Evolutionary conservation across 2,113 vertebrate species (phyloP).

Genomic region (Corydoras sp.): DNA sequence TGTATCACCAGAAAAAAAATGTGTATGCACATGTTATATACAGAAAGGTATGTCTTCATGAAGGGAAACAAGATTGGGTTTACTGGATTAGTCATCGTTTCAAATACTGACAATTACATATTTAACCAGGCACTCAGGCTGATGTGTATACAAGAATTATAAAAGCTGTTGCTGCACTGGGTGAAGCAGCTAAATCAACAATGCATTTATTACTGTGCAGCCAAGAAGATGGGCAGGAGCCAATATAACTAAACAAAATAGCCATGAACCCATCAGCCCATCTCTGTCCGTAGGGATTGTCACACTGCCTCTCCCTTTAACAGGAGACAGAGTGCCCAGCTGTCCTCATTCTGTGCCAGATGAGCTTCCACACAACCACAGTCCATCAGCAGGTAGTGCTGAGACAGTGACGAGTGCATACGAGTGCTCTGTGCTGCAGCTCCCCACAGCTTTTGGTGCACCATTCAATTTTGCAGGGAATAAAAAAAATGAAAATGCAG

Average conservation of each 20-base stretch:
- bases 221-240: not conserved
- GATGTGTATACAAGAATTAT: slow-evolving; percentile 17
- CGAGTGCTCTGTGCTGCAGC: slow-evolving; percentile 5
- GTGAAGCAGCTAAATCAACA: slow-evolving; percentile 13
- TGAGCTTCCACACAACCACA: slow-evolving; percentile 26
- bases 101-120: slow-evolving; percentile 11
- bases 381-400: slow-evolving; percentile 33
- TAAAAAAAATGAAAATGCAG: not conserved
- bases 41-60: slow-evolving; percentile 19
- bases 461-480: slow-evolving; percentile 11
- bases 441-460: not conserved
- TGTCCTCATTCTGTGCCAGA: slow-evolving; percentile 11
- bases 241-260: slow-evolving; percentile 3
- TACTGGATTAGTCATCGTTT: slow-evolving; percentile 33
- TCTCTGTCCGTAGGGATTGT: not conserved
- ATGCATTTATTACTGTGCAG: slow-evolving; percentile 14
- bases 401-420: slow-evolving; percentile 18
- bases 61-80: slow-evolving; percentile 13
- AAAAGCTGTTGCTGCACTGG: slow-evolving; percentile 4
- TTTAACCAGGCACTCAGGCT: slow-evolving; percentile 5
- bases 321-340: slow-evolving; percentile 30
- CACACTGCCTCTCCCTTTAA: slow-evolving; percentile 15
- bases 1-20: not conserved
- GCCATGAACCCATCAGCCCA: not conserved
- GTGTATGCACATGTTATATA: slow-evolving; percentile 7